Evolutionary conservation across 2,797 vertebrate genomes (phyloP).

Genomic region (Macropodus opercularis): DNA sequence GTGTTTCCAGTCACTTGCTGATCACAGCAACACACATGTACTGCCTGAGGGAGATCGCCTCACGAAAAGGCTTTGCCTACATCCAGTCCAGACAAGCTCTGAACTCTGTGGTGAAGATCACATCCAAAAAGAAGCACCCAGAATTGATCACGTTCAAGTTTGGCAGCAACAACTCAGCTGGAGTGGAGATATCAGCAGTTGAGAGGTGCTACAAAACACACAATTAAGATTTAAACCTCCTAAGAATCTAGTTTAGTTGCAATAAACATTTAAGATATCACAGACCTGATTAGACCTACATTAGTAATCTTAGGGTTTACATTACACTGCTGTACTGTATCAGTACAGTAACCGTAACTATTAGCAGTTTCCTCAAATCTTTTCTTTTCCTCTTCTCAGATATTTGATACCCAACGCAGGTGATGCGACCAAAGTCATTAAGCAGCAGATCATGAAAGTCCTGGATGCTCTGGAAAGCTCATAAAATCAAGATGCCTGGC

Average conservation of each 20-base stretch:
- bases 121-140: slow-evolving; percentile 98
- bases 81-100: slow-evolving; percentile 98
- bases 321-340: too few relatives aligned
- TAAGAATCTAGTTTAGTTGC: too few relatives aligned
- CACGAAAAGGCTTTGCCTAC: slow-evolving; percentile 94
- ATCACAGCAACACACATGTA: slow-evolving; percentile 98
- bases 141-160: slow-evolving; percentile 99
- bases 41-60: slow-evolving; percentile 95
- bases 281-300: not conserved
- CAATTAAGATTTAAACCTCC: not conserved
- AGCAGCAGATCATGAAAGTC: slow-evolving; percentile 99
- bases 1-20: slow-evolving; percentile 87
- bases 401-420: slow-evolving; percentile 98
- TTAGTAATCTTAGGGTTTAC: too few relatives aligned
- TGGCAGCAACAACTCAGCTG: slow-evolving; percentile 91
- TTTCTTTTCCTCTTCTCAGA: slow-evolving; percentile 69
- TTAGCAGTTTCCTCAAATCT: not conserved
- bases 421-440: slow-evolving; percentile 99
- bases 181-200: slow-evolving; percentile 94
- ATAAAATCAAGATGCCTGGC: slow-evolving; percentile 57
- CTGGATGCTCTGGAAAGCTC: slow-evolving; percentile 97
- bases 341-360: not conserved
- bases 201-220: slow-evolving; percentile 86
- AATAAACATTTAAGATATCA: too few relatives aligned
- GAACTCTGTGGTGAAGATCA: slow-evolving; percentile 98